Evolutionary conservation across 2,797 vertebrate genomes (phyloP).

Genomic region (Alfaro cultratus): DNA sequence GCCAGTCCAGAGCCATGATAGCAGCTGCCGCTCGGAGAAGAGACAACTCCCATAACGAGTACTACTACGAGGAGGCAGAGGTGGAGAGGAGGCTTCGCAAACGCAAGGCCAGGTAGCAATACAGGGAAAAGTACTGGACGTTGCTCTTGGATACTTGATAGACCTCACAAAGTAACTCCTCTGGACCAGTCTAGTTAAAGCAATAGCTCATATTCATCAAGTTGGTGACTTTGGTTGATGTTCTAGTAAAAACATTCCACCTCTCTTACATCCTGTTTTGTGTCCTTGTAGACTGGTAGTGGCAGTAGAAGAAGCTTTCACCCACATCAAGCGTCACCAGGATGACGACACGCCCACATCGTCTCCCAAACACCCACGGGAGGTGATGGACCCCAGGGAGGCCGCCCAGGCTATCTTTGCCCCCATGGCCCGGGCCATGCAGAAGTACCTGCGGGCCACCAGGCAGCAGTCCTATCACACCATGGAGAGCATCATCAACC

Average conservation of each 20-base stretch:
- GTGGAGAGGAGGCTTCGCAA: slow-evolving; percentile 91
- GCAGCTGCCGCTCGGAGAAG: slow-evolving; percentile 86
- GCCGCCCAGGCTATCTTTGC: slow-evolving; percentile 92
- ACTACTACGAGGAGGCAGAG: slow-evolving; percentile 95
- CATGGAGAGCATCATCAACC: slow-evolving; percentile 94
- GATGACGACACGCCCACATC: slow-evolving; percentile 76
- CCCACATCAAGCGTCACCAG: slow-evolving; percentile 90
- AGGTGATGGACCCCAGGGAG: slow-evolving; percentile 91
- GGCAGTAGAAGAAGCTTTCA: slow-evolving; percentile 92
- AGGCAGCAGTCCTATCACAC: slow-evolving; percentile 92
- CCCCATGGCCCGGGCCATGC: slow-evolving; percentile 93
- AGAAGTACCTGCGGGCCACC: slow-evolving; percentile 92
- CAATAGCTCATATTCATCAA: background rate
- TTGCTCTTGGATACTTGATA: background rate
- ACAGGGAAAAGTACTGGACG: background rate
- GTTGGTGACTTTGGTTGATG: background rate
- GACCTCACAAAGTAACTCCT: background rate
- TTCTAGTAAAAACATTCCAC: background rate
- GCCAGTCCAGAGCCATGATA: slow-evolving; percentile 90
- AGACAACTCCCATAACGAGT: slow-evolving; percentile 93
- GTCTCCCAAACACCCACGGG: slow-evolving; percentile 85
- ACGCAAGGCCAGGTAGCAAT: slow-evolving; percentile 86
- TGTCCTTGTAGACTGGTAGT: slow-evolving; percentile 84
- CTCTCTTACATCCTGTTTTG: accelerated
- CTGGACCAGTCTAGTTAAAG: background rate